Evolutionary conservation across 2,888 invertebrate genomes (phyloP).

Genomic region (Teleiodes luculella): DNA sequence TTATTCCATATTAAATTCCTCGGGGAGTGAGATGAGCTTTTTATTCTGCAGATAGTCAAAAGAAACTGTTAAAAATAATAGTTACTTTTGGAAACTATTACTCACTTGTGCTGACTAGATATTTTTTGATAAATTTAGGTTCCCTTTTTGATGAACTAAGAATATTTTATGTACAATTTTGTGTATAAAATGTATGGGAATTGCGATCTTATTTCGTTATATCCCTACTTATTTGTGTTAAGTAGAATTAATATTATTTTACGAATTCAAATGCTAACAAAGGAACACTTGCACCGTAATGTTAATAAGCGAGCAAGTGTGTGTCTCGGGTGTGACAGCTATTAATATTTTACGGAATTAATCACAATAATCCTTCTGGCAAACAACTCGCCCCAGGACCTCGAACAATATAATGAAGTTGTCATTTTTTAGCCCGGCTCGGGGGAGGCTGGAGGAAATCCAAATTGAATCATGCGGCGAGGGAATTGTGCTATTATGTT

Average conservation of each 20-base stretch:
- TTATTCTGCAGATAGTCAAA: constrained; percentile 57
- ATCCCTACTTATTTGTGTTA: too few relatives aligned
- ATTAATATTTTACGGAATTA: constrained; percentile 78
- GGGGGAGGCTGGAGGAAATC: constrained; percentile 80
- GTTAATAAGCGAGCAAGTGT: constrained; percentile 16
- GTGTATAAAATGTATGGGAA: too few relatives aligned
- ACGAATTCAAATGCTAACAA: constrained; percentile 63
- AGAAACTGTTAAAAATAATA: constrained; percentile 32
- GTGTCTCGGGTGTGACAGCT: constrained; percentile 61
- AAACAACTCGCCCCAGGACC: constrained; percentile 75
- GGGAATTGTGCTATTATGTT: constrained; percentile 84
- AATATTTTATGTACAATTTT: too few relatives aligned
- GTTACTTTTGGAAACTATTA: too few relatives aligned
- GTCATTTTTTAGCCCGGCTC: constrained; percentile 73
- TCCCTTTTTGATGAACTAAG: too few relatives aligned
- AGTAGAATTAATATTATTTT: too few relatives aligned
- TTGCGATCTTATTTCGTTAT: too few relatives aligned
- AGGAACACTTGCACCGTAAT: constrained; percentile 57
- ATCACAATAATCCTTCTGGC: constrained; percentile 77
- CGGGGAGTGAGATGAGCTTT: constrained; percentile 76
- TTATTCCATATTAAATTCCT: constrained; percentile 79
- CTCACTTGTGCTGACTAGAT: too few relatives aligned
- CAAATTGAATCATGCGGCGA: constrained; percentile 83
- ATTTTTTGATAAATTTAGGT: too few relatives aligned
- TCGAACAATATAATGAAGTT: constrained; percentile 78